A percentile compares a stretch with the other conserved stretches of the same genome.
Conservation (phyloP, 2,888 invertebrate species). For the Physocephala rufipes region DNA sequence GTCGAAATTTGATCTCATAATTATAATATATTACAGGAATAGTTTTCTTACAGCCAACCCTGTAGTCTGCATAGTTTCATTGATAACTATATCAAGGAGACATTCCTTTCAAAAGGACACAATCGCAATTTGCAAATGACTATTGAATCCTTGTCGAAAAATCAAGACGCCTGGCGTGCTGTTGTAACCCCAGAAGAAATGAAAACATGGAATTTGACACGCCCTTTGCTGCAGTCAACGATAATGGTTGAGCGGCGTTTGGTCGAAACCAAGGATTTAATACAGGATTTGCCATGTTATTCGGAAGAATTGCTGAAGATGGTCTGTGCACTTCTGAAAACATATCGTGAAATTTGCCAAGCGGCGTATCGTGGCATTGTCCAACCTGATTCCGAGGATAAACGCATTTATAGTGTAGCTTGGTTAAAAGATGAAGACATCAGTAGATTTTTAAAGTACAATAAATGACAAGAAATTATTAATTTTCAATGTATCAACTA, state of each 20-base stretch:
- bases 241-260: slow-evolving; percentile 73
- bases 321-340: slow-evolving; percentile 75
- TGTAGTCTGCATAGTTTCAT: slow-evolving; percentile 86
- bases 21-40: slow-evolving; percentile 28
- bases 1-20: slow-evolving; percentile 28
- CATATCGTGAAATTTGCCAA: slow-evolving; percentile 79
- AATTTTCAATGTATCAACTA: too few species aligned
- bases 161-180: slow-evolving; percentile 82
- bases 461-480: background rate
- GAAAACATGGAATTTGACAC: slow-evolving; percentile 70
- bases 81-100: slow-evolving; percentile 85
- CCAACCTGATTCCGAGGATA: slow-evolving; percentile 80
- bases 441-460: slow-evolving; percentile 85
- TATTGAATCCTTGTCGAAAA: slow-evolving; percentile 78
- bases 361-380: slow-evolving; percentile 80
- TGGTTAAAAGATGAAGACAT: slow-evolving; percentile 97
- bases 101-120: slow-evolving; percentile 83
- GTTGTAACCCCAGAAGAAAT: slow-evolving; percentile 76
- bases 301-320: slow-evolving; percentile 79
- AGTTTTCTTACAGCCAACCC: slow-evolving; percentile 66
- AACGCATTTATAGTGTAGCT: slow-evolving; percentile 81
- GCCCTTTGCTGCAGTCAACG: slow-evolving; percentile 77
- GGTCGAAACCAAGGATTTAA: slow-evolving; percentile 73
- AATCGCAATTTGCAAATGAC: slow-evolving; percentile 66
- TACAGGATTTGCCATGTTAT: slow-evolving; percentile 78